Evolutionary conservation across 2,797 vertebrate species (phyloP), one percentile per base, ranked within the genome.

Genomic region (Sebastes paucispinis): DNA sequence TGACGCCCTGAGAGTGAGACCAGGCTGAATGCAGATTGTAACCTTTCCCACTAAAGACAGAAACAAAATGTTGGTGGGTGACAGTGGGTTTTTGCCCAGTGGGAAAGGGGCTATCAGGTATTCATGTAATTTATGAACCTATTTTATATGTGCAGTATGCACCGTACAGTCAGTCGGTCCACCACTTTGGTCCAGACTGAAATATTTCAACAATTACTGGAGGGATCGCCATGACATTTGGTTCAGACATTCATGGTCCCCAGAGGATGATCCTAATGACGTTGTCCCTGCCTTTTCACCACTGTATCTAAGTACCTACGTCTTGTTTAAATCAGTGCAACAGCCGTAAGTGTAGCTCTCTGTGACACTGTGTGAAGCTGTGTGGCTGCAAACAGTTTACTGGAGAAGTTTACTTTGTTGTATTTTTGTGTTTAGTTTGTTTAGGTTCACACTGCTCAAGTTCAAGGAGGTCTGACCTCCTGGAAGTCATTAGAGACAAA

Each of bases 361-460:
- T 47, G 47, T 27, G 68, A 67, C 50, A 32, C 16, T 65, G 64
- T 62, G 65, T 52, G 62, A 57, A 20, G 63, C 69, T 8, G n/a
- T 36, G 34, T 18, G 43, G 13, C 24, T 32, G 47, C 24, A 64
- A 70, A 77, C 50, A 43, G 69, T 83, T 84, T 57, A 64, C 43
- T 29, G 68, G 6, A 55, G 8, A 20, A 62, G 31, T 25, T 79
- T 62, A 72, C 71, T 59, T 6, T 60, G 68, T 64, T 77, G 27
- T 39, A 18, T 50, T 58, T 71, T 27, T 65, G 27, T 2, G 1
- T 80, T 86, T 50, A 8, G 71, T 64, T 73, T 81, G 81, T 89
- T 87, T 81, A 54, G 64, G 79, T 60, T 83, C 84, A 80, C 69
- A 27, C 63, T 58, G 69, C 31, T 75, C 7, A 3, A 54, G 68